Conservation (phyloP, 2,113 vertebrate genomes). For the Zosterops borbonicus region DNA sequence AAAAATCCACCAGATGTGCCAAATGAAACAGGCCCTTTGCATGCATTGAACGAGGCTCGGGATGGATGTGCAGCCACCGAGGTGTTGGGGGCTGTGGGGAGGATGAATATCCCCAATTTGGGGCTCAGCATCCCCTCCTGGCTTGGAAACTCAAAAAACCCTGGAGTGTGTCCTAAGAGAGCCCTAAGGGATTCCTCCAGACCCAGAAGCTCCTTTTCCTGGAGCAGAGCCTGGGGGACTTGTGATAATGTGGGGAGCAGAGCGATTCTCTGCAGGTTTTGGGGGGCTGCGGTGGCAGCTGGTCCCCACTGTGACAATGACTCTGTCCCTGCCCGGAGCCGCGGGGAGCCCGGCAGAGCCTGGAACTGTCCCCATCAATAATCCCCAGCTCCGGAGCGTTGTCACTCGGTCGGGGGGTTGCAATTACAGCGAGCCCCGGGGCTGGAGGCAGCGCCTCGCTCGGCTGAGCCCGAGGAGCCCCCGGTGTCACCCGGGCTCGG, state of each 20-base stretch:
- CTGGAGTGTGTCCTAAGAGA: background rate
- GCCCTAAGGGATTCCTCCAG: too few relatives aligned
- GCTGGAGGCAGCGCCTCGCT: background rate
- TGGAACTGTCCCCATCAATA: fast-evolving
- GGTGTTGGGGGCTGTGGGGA: background rate
- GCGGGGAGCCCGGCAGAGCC: background rate
- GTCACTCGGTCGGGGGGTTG: background rate
- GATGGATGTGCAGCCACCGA: background rate
- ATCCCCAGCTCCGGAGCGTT: background rate
- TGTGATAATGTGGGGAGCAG: background rate
- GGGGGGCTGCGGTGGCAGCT: background rate
- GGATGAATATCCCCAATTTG: background rate
- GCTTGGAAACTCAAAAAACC: background rate
- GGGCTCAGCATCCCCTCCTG: background rate
- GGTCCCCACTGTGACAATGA: fast-evolving
- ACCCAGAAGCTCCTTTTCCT: background rate
- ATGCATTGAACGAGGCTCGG: background rate
- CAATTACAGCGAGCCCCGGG: background rate
- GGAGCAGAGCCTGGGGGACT: background rate
- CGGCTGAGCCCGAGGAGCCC: background rate
- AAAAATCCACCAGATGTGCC: background rate
- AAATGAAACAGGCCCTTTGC: background rate
- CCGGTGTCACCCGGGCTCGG: background rate
- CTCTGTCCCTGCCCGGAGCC: fast-evolving
- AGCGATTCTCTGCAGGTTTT: background rate